phyloP scores from a whole-genome alignment of 2,113 vertebrate genomes.

The Campylomormyrus numenius region DNA sequence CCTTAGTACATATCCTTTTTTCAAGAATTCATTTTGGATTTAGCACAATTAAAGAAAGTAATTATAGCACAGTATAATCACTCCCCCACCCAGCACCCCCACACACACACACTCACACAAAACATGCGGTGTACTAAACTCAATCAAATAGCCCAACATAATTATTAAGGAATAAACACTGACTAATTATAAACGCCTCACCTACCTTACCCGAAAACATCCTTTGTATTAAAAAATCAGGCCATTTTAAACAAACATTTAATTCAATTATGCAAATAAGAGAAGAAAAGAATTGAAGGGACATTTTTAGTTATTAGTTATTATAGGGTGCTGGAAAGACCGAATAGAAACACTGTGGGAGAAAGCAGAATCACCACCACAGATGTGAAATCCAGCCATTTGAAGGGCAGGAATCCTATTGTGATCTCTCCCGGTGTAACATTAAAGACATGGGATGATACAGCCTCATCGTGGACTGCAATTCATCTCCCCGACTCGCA shows the following conservation, averaged over 20 bases:
- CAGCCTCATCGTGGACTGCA: conserved; percentile 18
- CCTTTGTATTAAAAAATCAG: neutral
- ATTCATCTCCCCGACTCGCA: conserved; percentile 23
- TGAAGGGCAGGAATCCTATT: conserved; percentile 7
- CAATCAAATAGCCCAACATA: neutral
- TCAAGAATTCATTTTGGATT: neutral
- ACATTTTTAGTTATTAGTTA: neutral
- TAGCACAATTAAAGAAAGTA: conserved; percentile 4
- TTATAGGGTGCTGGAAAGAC: neutral
- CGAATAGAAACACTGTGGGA: neutral
- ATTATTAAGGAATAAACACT: neutral
- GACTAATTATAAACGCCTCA: neutral
- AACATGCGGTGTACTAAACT: neutral
- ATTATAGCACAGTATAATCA: neutral
- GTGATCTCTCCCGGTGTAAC: conserved; percentile 12
- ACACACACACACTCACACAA: neutral
- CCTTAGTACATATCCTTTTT: neutral
- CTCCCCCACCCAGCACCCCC: neutral
- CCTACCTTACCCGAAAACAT: neutral
- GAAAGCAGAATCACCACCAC: neutral
- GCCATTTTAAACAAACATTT: neutral
- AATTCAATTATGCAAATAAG: neutral
- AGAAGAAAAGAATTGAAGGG: neutral
- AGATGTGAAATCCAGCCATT: neutral
- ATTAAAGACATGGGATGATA: conserved; percentile 24